phyloP scores from a whole-genome alignment of 2,888 invertebrate genomes.

The Trimorus sp. region DNA sequence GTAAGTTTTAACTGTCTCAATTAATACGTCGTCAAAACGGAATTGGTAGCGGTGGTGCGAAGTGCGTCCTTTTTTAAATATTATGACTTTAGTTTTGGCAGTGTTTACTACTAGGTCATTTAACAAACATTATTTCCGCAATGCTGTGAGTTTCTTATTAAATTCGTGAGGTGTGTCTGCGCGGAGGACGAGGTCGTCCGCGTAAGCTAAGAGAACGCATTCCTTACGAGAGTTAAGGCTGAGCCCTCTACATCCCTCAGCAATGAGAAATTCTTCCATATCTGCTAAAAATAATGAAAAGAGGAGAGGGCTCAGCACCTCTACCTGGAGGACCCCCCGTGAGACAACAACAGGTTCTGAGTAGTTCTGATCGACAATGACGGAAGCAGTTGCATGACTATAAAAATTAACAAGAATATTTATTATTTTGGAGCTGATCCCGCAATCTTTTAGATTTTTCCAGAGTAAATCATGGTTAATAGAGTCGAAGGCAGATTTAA shows the following conservation, averaged over 20 bases:
- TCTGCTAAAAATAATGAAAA: conserved; percentile 4
- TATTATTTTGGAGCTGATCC: background rate
- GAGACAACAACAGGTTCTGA: background rate
- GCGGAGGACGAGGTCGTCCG: conserved; percentile 10
- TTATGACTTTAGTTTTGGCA: background rate
- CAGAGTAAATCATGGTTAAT: background rate
- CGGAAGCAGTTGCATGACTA: background rate
- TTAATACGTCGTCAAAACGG: background rate
- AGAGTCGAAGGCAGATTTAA: background rate
- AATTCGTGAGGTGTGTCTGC: conserved; percentile 1
- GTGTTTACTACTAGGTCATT: background rate
- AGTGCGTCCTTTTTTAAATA: background rate
- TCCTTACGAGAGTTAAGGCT: background rate
- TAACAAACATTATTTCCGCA: background rate
- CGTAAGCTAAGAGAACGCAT: background rate
- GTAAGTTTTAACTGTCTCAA: conserved; percentile 1
- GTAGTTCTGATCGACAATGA: background rate
- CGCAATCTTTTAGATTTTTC: background rate
- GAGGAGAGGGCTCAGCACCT: conserved; percentile 8
- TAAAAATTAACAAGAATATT: background rate
- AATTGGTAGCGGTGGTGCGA: background rate
- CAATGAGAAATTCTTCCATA: background rate
- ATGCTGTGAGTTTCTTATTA: background rate
- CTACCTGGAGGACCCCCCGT: conserved; percentile 14
- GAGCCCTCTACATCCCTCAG: background rate